phyloP scores from a whole-genome alignment of 2,888 invertebrate species.

The Arge pagana region DNA sequence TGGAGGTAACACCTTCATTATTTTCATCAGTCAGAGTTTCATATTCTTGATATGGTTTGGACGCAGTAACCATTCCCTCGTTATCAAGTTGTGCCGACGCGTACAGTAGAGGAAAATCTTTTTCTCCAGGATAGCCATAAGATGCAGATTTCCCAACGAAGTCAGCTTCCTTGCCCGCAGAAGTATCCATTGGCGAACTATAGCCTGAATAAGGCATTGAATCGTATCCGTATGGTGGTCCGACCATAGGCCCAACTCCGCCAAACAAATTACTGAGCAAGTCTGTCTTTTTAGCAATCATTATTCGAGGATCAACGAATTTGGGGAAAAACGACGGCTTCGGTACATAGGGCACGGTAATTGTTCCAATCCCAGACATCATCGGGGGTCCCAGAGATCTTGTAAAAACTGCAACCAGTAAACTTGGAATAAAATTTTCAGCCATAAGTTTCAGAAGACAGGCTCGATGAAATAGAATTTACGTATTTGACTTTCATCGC shows the following conservation, averaged over 20 bases:
- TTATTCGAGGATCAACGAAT: constrained; percentile 47
- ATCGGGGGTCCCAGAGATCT: constrained; percentile 41
- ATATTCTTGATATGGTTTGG: no score
- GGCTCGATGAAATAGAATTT: no score
- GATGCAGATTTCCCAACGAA: neutral
- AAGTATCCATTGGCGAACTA: no score
- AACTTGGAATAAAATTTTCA: no score
- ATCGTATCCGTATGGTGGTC: constrained; percentile 7
- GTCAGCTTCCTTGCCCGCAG: no score
- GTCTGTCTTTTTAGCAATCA: constrained; percentile 48
- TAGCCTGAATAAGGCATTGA: constrained; percentile 1
- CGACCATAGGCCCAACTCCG: constrained; percentile 35
- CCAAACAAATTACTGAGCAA: constrained; percentile 43
- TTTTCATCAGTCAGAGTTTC: constrained; percentile 10
- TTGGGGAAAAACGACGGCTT: constrained; percentile 48
- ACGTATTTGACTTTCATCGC: no score
- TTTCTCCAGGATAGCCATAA: neutral
- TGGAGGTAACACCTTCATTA: constrained; percentile 10
- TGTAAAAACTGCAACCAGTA: constrained; percentile 33
- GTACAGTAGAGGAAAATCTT: neutral
- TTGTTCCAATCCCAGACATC: constrained; percentile 36
- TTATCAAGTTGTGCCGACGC: neutral
- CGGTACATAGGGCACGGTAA: constrained; percentile 44
- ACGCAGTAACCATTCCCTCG: no score
- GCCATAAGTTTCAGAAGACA: no score